Conservation (phyloP, 1,140 invertebrate genomes). For the Diuraphis noxia region DNA sequence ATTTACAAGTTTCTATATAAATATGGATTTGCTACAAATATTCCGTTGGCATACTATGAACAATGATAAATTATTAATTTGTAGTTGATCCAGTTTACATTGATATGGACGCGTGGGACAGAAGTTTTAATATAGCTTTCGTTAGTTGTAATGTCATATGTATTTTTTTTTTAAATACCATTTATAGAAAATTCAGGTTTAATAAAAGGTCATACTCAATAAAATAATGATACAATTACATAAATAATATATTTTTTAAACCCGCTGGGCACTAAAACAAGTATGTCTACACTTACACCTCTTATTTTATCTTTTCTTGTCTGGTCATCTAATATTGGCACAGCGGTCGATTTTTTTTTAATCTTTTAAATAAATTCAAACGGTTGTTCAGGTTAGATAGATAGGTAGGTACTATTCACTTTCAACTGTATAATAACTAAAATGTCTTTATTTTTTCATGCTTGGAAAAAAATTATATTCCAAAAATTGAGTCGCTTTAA, state of each 20-base stretch:
- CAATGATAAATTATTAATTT: conserved; percentile 9
- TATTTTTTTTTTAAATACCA: conserved; percentile 10
- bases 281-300: background rate
- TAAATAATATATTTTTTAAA: conserved; percentile 16
- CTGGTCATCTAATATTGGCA: background rate
- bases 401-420: no score
- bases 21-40: background rate
- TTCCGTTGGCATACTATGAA: background rate
- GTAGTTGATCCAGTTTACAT: conserved; percentile 33
- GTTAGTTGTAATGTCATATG: background rate
- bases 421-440: background rate
- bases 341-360: background rate
- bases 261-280: background rate
- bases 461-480: background rate
- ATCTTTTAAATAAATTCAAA: background rate
- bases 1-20: background rate
- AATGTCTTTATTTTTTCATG: background rate
- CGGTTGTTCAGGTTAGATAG: background rate
- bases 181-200: conserved; percentile 44
- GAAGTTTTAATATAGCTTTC: background rate
- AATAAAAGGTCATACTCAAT: conserved; percentile 29
- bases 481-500: background rate
- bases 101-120: conserved; percentile 12
- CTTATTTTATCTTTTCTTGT: conserved; percentile 8
- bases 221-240: conserved; percentile 33